Base-by-base conservation (phyloP, 2,888 invertebrate genomes). In the Eupelmus urozonus region DNA sequence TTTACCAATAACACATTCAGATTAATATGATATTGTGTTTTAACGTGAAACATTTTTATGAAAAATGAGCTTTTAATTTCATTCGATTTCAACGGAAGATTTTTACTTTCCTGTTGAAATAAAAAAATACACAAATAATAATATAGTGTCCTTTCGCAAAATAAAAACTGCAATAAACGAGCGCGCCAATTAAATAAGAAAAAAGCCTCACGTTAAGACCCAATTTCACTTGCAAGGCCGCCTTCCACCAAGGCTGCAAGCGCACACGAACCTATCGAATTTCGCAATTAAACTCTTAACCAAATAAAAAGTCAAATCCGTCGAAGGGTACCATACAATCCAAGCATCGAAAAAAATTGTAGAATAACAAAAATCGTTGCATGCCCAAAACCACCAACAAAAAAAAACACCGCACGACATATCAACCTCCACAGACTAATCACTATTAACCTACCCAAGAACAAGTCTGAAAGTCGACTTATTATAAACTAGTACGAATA, bases 401-500 rank as follows among this genome's bases (percentile, higher is more conserved):
- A 27, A 51, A 69, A 69, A 49, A 65, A 55, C 23, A 9, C 34
- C 3, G 9, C 3, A 34, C 49, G 13, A 49, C 29, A 3, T 7
- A 34, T 34, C 7, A 29, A 59, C 29, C n/a, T 5, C 1, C 1
- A 59, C n/a, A n/a, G 3, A 49, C 11, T 49, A 40, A 40, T 40
- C 49, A 49, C 34, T 34, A n/a, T n/a, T 9, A 34, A 3, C 34
- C 34, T 9, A 3, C 34, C 45, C 42, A 59, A 42, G 42, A 77
- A 73, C 75, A 40, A 76, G 65, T 76, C 70, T 72, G 62, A 79
- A 76, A 73, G 67, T 70, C 63, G 73, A 51, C 72, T 80, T 34
- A 72, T 78, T 69, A 7, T 51, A 60, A 49, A 76, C 40, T 65
- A 80, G 79, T 80, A 76, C 42, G 72, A 73, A 9, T 80, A 79